Percentiles rank a stretch among this genome's conserved stretches.
Conservation (phyloP, 2,797 vertebrate genomes). For the Okamejei kenojei region DNA sequence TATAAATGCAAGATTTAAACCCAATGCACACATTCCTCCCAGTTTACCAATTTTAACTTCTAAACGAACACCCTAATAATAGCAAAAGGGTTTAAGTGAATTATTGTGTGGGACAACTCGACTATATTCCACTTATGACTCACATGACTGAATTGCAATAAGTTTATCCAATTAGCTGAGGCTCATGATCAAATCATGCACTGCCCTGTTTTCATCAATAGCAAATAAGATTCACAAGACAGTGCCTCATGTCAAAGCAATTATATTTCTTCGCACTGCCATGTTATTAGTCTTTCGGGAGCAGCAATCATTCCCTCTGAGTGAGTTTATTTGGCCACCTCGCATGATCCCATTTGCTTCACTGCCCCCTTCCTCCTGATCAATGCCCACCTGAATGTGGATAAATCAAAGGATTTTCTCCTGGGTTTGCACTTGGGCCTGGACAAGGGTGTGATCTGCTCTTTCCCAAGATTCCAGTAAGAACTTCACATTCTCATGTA, state of each 20-base stretch:
- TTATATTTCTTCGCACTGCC: background rate
- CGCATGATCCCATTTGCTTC: background rate
- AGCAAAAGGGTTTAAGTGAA: background rate
- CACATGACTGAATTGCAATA: background rate
- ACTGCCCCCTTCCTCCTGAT: background rate
- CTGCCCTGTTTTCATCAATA: background rate
- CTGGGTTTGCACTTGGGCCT: background rate
- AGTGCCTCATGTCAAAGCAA: background rate
- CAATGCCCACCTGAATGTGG: too few species aligned
- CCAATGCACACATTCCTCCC: background rate
- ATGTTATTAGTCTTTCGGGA: background rate
- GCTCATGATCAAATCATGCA: background rate
- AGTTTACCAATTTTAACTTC: background rate
- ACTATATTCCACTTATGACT: background rate
- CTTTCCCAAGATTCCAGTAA: too few species aligned
- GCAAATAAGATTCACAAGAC: background rate
- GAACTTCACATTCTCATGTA: too few species aligned
- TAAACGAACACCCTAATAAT: background rate
- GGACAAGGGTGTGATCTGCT: background rate
- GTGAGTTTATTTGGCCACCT: too few species aligned
- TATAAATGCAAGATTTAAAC: background rate
- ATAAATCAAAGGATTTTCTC: background rate
- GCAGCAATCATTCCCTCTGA: background rate
- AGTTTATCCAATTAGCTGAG: background rate
- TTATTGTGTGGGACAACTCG: background rate